phyloP scores from a whole-genome alignment of 2,797 vertebrate genomes.

The Acestrorhynchus altus region DNA sequence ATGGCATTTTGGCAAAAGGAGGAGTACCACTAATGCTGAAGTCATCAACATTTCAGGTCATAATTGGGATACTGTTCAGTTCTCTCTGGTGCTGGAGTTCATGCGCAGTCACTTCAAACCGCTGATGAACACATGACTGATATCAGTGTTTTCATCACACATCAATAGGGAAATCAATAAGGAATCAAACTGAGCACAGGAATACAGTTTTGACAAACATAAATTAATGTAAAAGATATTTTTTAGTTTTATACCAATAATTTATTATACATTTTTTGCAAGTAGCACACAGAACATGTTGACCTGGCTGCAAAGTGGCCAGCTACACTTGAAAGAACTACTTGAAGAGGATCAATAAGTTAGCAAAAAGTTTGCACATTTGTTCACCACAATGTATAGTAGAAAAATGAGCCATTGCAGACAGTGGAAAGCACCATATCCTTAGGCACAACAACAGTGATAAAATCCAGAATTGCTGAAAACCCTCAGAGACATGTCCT shows the following conservation, averaged over 20 bases:
- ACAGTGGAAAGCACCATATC: constrained; percentile 37
- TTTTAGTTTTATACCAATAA: constrained; percentile 76
- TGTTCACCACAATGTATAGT: constrained; percentile 50
- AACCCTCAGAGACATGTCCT: constrained; percentile 38
- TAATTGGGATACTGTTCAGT: constrained; percentile 75
- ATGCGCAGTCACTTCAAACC: constrained; percentile 31
- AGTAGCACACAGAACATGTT: constrained; percentile 87
- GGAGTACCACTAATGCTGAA: constrained; percentile 83
- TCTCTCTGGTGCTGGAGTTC: not conserved
- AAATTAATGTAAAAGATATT: not conserved
- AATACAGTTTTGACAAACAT: not conserved
- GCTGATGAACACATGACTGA: constrained; percentile 17
- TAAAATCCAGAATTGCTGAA: constrained; percentile 28
- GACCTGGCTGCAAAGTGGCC: constrained; percentile 79
- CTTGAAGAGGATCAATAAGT: constrained; percentile 24
- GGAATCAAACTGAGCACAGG: not conserved
- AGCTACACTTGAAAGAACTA: constrained; percentile 69
- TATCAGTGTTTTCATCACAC: not conserved
- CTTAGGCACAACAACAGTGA: constrained; percentile 45
- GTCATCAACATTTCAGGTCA: constrained; percentile 81
- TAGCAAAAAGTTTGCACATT: constrained; percentile 33
- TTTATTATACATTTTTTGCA: constrained; percentile 81
- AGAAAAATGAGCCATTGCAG: constrained; percentile 50
- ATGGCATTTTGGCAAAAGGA: constrained; percentile 84
- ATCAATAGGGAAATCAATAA: constrained; percentile 22